These are phyloP conservation scores for Vombatus ursinus DNA, from an alignment of 2,113 vertebrate genomes.

Conservation along the genomic window DNA sequence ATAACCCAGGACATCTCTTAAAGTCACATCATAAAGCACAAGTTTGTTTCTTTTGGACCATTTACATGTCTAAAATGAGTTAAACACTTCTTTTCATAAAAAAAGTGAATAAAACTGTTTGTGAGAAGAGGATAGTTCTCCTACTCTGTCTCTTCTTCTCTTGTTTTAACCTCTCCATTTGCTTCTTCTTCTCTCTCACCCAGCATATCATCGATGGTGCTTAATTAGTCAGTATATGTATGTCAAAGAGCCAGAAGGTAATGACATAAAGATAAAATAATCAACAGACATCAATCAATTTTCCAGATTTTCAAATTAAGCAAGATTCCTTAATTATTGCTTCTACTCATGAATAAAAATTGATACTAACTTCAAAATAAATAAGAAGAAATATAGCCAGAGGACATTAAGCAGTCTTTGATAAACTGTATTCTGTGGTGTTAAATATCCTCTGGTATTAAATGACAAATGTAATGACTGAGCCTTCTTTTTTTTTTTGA, in stretches of 20 bases:
- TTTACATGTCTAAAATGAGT: conserved; percentile 1
- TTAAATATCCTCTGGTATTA: too few relatives aligned
- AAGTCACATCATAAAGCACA: neutral
- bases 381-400: neutral
- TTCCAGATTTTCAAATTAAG: neutral
- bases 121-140: neutral
- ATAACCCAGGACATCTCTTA: too few relatives aligned
- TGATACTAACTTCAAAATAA: neutral
- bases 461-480: neutral
- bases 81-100: neutral
- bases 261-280: neutral
- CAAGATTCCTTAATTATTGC: neutral
- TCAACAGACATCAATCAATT: neutral
- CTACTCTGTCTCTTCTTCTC: neutral
- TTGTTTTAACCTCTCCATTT: neutral
- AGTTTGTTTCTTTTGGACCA: conserved; percentile 25
- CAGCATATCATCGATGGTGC: neutral
- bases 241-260: neutral
- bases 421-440: neutral
- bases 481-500: neutral
- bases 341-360: neutral
- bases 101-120: neutral
- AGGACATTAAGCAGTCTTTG: neutral
- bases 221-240: neutral
- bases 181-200: neutral